Base-by-base conservation (phyloP, 2,888 invertebrate genomes). In the Coenonympha glycerion region DNA sequence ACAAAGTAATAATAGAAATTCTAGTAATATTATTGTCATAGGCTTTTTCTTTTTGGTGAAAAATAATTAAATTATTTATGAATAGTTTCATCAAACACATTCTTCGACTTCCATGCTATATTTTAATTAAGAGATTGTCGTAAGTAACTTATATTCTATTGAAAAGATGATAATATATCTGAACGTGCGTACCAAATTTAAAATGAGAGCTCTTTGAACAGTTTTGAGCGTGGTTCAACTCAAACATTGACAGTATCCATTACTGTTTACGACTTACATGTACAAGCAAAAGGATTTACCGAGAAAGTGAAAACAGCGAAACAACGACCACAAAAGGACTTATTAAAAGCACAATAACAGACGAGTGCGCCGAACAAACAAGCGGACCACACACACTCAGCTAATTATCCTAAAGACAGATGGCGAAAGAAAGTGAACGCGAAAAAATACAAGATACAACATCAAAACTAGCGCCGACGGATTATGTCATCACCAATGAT, bases 381-480 rank as follows among this genome's bases (percentile, higher is more conserved):
- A 72, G 65, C 37, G 77, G 66, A 76, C 86, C 84, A 85, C 84
- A 83, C 73, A 73, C 68, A 63, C 61, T 61, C 63, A 58, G 62
- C 73, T 81, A 76, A 82, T 80, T 76, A 78, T 72, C 71, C 62
- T 66, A 66, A 68, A 76, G 79, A 79, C 83, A 85, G 81, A 84
- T 86, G 86, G 76, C 44, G 52, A 65, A 71, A 59, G 76, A 81
- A 80, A 82, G 75, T 71, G 79, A 81, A 77, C 60, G 59, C 60
- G 70, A 77, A 82, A 83, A 83, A 83, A 75, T 67, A 69, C 65
- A 63, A 68, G 71, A 68, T 63, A 33, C 69, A 71, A 83, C 84
- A 73, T 84, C 84, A 83, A 81, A 82, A 82, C 76, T 84, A 75
- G 75, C 76, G 81, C 84, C 85, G 84, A 77, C 77, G 74, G 80